A percentile compares a stretch with the other conserved stretches of the same genome.
Conservation (phyloP, 2,113 vertebrate species). For the Bolborhynchus lineola region DNA sequence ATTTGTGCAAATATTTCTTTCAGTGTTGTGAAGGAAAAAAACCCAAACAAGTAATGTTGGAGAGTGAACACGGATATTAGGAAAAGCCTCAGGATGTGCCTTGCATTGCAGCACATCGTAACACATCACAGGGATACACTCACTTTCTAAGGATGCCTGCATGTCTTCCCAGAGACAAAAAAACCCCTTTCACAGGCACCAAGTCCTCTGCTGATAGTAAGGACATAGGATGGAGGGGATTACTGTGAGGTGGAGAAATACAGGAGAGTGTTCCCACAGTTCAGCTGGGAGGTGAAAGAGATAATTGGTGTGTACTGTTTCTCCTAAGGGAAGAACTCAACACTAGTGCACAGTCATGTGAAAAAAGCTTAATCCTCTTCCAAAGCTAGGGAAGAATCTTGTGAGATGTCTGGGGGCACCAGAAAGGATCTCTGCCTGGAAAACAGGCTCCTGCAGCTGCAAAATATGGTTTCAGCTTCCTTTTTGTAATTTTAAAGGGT, state of each 20-base stretch:
- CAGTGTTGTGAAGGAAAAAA: background rate
- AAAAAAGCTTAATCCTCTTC: background rate
- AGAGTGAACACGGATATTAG: background rate
- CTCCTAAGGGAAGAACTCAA: background rate
- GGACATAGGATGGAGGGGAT: background rate
- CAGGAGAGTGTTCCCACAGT: background rate
- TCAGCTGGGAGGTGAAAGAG: background rate
- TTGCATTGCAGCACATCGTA: accelerated
- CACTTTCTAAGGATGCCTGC: background rate
- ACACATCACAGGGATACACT: accelerated
- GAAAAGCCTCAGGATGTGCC: background rate
- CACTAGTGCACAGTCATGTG: accelerated
- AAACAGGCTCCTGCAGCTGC: background rate
- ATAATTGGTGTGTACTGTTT: background rate
- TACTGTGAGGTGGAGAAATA: background rate
- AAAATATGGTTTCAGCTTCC: background rate
- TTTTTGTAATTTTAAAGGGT: background rate
- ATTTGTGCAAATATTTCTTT: background rate
- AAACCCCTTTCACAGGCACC: background rate
- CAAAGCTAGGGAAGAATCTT: background rate
- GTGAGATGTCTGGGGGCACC: background rate
- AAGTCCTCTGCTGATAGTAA: background rate
- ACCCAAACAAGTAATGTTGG: background rate
- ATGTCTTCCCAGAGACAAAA: background rate
- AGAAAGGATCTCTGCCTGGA: background rate